A percentile compares a stretch with the other conserved stretches of the same genome.
phyloP scores from a whole-genome alignment of 64 coral and sea anemone genomes.

The Stylophora pistillata region DNA sequence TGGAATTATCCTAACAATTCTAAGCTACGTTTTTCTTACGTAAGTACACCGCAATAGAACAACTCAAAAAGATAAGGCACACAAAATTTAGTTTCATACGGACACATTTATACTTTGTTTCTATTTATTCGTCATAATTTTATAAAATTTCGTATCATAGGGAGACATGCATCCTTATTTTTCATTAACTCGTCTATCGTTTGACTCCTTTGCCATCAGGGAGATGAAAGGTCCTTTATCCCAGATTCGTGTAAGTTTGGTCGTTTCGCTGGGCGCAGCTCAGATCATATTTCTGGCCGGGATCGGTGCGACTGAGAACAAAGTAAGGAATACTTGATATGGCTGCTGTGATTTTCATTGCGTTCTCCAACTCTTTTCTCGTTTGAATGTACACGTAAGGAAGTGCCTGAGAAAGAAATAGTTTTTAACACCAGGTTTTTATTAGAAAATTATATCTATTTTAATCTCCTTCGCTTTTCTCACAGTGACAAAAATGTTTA shows the following conservation, averaged over 20 bases:
- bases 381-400: no score
- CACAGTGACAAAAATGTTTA: no score
- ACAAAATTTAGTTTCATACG: no score
- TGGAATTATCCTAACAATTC: slow-evolving; percentile 38
- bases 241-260: slow-evolving; percentile 51
- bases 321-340: background rate
- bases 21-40: slow-evolving; percentile 41
- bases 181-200: background rate
- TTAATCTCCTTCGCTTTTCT: no score
- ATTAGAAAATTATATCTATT: no score
- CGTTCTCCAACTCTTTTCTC: background rate
- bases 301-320: slow-evolving; percentile 28
- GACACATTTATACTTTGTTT: no score
- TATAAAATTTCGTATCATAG: background rate
- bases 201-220: background rate
- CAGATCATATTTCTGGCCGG: slow-evolving; percentile 54
- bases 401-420: no score
- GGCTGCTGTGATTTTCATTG: background rate
- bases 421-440: no score
- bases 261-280: slow-evolving; percentile 29
- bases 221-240: slow-evolving; percentile 35
- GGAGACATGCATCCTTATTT: background rate
- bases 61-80: background rate
- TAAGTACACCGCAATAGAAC: background rate
- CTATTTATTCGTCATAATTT: background rate